A percentile compares a stretch with the other conserved stretches of the same genome.
phyloP scores from a whole-genome alignment of 1,140 invertebrate genomes.

The Caenorhabditis tropicalis region DNA sequence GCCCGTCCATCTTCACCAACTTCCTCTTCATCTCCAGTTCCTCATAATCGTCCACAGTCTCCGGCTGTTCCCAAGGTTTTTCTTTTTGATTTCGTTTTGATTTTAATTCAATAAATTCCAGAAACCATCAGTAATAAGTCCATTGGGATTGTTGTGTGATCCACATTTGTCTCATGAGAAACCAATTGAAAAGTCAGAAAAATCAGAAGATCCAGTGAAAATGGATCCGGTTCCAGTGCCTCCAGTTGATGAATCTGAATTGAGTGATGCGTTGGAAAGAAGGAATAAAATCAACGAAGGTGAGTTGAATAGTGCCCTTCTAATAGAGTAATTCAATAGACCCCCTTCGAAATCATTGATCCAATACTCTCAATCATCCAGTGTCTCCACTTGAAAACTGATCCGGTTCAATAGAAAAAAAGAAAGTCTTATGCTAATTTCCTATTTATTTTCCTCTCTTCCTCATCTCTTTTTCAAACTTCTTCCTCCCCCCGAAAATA shows the following conservation, averaged over 20 bases:
- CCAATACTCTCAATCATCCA: not conserved
- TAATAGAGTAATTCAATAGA: not conserved
- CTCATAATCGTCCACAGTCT: not conserved
- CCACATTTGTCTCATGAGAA: conserved; percentile 44
- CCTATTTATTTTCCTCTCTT: conserved; percentile 19
- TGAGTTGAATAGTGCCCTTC: not conserved
- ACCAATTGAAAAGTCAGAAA: not conserved
- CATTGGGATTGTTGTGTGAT: conserved; percentile 44
- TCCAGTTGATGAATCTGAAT: conserved; percentile 5
- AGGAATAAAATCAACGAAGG: conserved; percentile 47
- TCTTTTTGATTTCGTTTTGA: not conserved
- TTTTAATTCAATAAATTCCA: not conserved
- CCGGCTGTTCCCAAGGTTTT: conserved; percentile 7
- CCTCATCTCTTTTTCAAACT: not conserved
- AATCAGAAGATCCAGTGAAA: not conserved
- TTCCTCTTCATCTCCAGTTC: not conserved
- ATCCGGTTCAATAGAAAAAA: not conserved
- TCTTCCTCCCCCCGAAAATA: not conserved
- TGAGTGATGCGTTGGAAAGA: conserved; percentile 25
- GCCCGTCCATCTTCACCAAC: not conserved
- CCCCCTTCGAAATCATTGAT: not conserved
- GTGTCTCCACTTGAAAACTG: not conserved
- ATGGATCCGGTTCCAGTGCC: conserved; percentile 3
- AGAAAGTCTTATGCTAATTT: conserved; percentile 13
- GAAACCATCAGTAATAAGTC: conserved; percentile 45